Base-by-base conservation (phyloP, 2,888 invertebrate genomes). In the Limenitis arthemis region DNA sequence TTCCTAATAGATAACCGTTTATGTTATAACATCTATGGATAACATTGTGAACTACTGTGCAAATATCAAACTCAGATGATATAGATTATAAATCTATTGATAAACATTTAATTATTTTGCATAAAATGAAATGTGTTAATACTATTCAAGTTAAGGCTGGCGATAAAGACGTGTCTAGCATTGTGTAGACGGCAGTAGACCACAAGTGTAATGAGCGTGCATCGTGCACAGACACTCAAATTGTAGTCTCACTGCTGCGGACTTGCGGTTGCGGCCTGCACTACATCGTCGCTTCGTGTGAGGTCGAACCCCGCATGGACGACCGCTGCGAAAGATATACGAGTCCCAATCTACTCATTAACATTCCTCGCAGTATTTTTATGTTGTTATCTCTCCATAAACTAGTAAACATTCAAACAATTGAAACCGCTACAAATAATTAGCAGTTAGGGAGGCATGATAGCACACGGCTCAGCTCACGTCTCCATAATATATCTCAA, bases 401-500 rank as follows among this genome's bases (percentile, higher is more conserved):
- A 50, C 50, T 52, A 55, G 56, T 54, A 56, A 55, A 51, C 50
- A 63, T 66, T 62, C 65, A 67, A 67, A 69, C 79, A 79, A 82
- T 79, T 79, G 78, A 80, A 78, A 80, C 76, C 73, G 75, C 68
- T 78, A 79, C 77, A 77, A 78, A 75, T 80, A 80, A 79, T 81
- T 79, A 81, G 77, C 75, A 71, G 77, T 73, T 73, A 70, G 77
- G 74, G 71, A 72, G 72, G 70, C 70, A 74, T 72, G 75, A 73
- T 75, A 67, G 75, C 77, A 72, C 68, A 73, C 73, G 72, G 76
- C 74, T 70, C 70, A 74, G 66, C 74, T 75, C 78, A 75, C 79
- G 77, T 82, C 83, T 82, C 79, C 77, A 79, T 82, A 79, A 81
- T 84, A 82, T 81, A 81, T 84, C 82, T 80, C 83, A 83, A 84